A percentile compares a stretch with the other conserved stretches of the same genome.
Conservation (phyloP, 2,797 vertebrate species). For the Lacerta agilis region DNA sequence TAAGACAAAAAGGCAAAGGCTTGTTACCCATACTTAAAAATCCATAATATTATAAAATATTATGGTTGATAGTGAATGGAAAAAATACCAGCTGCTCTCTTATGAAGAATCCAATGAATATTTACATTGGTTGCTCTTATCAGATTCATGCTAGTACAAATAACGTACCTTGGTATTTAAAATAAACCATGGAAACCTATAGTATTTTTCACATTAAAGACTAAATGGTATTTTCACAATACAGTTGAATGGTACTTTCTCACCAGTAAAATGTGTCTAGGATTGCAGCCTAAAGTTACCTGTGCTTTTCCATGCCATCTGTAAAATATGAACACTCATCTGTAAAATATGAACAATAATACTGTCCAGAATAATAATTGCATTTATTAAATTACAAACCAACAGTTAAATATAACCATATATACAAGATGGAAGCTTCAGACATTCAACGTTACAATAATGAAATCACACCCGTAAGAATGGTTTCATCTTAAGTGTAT, state of each 20-base stretch:
- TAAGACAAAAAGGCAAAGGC: constrained; percentile 75
- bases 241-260: not conserved
- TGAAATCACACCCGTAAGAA: constrained; percentile 20
- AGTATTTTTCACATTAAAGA: constrained; percentile 5
- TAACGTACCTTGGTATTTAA: constrained; percentile 15
- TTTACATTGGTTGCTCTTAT: constrained; percentile 58
- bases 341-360: fast-evolving
- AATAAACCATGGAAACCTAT: constrained; percentile 30
- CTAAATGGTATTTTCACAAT: not conserved
- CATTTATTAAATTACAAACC: not conserved
- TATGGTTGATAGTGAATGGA: constrained; percentile 53
- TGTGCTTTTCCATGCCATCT: fast-evolving
- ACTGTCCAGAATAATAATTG: not conserved
- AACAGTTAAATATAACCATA: not conserved
- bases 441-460: not conserved
- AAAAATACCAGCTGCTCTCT: constrained; percentile 50
- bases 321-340: not conserved
- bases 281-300: not conserved
- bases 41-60: constrained; percentile 68
- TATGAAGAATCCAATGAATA: constrained; percentile 59
- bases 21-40: constrained; percentile 75
- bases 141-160: constrained; percentile 39
- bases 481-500: constrained; percentile 31
- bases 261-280: not conserved
- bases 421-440: not conserved